Evolutionary conservation across 1,140 invertebrate genomes (phyloP).

Genomic region (Asbolus verrucosus): DNA sequence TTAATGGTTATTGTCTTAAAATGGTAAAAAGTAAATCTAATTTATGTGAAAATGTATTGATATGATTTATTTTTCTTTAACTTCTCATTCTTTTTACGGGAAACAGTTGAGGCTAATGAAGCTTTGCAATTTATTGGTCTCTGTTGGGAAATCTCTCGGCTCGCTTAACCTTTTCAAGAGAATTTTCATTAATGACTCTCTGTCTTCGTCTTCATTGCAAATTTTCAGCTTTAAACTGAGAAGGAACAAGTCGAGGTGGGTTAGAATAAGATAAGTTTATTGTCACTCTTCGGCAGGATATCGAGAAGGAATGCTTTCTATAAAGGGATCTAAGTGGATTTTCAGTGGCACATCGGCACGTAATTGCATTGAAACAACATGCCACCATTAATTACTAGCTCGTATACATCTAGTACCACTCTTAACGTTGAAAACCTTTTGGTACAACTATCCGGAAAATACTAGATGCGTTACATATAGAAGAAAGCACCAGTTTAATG

Average conservation of each 20-base stretch:
- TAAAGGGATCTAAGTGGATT: slow-evolving; percentile 46
- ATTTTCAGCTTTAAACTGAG: background rate
- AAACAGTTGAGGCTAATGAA: slow-evolving; percentile 49
- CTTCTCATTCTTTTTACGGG: slow-evolving; percentile 43
- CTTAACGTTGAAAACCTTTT: slow-evolving; percentile 8
- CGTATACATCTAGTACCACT: slow-evolving; percentile 38
- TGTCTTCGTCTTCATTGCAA: background rate
- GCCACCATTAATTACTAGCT: slow-evolving; percentile 49
- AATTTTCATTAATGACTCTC: slow-evolving; percentile 48
- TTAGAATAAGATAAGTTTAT: slow-evolving; percentile 21
- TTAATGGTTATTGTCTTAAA: too few species aligned
- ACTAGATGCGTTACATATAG: too few species aligned
- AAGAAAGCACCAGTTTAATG: too few species aligned
- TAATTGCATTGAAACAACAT: slow-evolving; percentile 50
- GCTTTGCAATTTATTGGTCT: slow-evolving; percentile 49
- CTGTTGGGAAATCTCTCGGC: slow-evolving; percentile 46
- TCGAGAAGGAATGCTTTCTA: slow-evolving; percentile 29
- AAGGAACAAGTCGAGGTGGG: slow-evolving; percentile 27
- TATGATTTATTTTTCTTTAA: too few species aligned
- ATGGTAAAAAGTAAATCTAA: too few species aligned
- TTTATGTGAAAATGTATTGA: too few species aligned
- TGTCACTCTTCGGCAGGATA: slow-evolving; percentile 33
- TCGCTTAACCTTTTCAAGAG: slow-evolving; percentile 40
- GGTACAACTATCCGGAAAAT: slow-evolving; percentile 35
- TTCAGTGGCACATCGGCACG: slow-evolving; percentile 50